These are phyloP conservation scores for Rapana venosa DNA, from an alignment of 2,888 invertebrate species.

Conservation along the genomic window DNA sequence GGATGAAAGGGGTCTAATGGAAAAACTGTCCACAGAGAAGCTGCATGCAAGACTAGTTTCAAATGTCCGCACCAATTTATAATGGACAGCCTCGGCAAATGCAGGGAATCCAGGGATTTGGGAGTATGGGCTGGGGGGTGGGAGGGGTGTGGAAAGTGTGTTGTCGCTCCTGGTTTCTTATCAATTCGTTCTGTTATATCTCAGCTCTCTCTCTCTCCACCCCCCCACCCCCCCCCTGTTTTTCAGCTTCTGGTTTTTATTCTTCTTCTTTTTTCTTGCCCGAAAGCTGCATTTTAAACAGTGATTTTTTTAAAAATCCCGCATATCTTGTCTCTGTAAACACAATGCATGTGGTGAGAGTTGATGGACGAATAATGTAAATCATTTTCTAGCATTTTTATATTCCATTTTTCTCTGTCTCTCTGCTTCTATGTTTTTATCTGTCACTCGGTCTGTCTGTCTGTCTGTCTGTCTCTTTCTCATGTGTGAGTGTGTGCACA, in stretches of 20 bases:
- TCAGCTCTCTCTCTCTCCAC: too few relatives aligned
- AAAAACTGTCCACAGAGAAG: background rate
- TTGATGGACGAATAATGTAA: background rate
- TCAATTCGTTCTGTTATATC: background rate
- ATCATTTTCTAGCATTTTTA: background rate
- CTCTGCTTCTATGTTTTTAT: background rate
- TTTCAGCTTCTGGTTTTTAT: background rate
- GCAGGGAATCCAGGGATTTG: background rate
- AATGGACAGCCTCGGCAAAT: slow-evolving; percentile 16
- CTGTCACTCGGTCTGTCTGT: background rate
- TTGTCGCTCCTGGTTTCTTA: background rate
- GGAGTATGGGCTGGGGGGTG: background rate
- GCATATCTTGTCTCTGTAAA: background rate
- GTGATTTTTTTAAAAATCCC: background rate
- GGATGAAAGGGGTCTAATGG: slow-evolving; percentile 27
- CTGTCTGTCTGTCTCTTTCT: background rate
- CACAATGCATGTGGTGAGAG: background rate
- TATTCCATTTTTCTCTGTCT: background rate
- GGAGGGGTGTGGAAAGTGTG: background rate
- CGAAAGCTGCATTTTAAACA: slow-evolving; percentile 1
- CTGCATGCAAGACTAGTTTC: slow-evolving; percentile 6
- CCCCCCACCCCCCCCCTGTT: background rate
- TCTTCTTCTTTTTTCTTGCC: background rate
- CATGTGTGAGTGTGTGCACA: too few relatives aligned
- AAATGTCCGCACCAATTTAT: background rate